Evolutionary conservation across 2,888 invertebrate species (phyloP).

Genomic region (Mellilla xanthometata): DNA sequence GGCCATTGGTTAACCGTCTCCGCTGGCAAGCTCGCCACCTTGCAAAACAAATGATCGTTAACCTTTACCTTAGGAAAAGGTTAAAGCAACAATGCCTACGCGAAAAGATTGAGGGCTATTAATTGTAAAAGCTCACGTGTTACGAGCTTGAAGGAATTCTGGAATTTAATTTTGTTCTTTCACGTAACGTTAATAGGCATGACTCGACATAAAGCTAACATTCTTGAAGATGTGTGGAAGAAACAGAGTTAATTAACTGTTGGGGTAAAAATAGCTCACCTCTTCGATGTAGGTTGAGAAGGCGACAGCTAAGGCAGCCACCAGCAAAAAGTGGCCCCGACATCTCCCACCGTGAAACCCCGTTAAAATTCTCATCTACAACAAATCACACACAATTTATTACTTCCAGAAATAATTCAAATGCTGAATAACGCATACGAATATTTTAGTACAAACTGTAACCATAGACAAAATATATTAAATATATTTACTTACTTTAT

Average conservation of each 20-base stretch:
- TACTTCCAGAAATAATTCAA: too few relatives aligned
- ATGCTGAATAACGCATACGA: too few relatives aligned
- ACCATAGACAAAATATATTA: too few relatives aligned
- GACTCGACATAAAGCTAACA: constrained; percentile 21
- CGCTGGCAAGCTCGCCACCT: constrained; percentile 65
- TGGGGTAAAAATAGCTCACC: constrained; percentile 40
- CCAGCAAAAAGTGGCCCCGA: constrained; percentile 53
- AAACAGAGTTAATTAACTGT: neutral
- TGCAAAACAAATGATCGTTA: constrained; percentile 27
- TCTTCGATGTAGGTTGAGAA: constrained; percentile 64
- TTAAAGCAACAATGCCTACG: constrained; percentile 7
- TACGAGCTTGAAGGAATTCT: constrained; percentile 19
- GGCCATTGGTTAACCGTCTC: constrained; percentile 69
- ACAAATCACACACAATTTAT: constrained; percentile 20
- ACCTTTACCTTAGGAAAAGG: constrained; percentile 6
- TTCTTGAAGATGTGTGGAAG: constrained; percentile 8
- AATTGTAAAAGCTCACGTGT: constrained; percentile 22
- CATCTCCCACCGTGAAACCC: constrained; percentile 46
- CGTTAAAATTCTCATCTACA: constrained; percentile 55
- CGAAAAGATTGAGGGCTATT: constrained; percentile 17
- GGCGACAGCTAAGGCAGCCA: constrained; percentile 49
- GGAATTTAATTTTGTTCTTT: constrained; percentile 32
- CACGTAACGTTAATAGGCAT: constrained; percentile 15
- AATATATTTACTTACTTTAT: too few relatives aligned
- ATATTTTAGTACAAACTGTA: too few relatives aligned